Evolutionary conservation across 2,113 vertebrate species (phyloP), one percentile per base, ranked within the genome.

Genomic region (Malurus elegans): DNA sequence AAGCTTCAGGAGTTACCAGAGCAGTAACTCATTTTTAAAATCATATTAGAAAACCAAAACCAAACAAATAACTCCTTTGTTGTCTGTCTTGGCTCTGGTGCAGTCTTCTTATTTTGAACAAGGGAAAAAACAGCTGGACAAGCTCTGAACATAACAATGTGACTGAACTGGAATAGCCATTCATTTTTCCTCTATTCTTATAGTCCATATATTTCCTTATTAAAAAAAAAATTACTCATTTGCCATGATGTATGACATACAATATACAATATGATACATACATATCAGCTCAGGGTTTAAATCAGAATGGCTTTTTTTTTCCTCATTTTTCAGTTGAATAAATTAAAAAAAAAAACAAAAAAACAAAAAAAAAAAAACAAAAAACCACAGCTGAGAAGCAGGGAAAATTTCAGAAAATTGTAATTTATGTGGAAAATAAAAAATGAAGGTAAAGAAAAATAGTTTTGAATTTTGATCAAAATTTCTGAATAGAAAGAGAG

Each of bases 181-280:
- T 89, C 1, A 0, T 21, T 21, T 54, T 90, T 79, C 7, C 13
- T 69, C 26, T 42, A 7, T 57, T 40, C 9, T 91, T 25, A n/a
- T 34, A 69, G 10, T 23, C 5, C 5, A 23, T 34, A 48, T 7
- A 0, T 67, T 86, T 85, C 18, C 50, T 38, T 38, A 50, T 38
- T 38, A 17, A 14, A 25, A 16, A 18, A 19, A 24, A 12, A 3
- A 18, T 15, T 5, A 13, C 12, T 45, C 4, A 42, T 67, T 79
- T 53, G 11, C 51, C n/a, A n/a, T 47, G 8, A 64, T 8, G 3
- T 56, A 23, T 57, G n/a, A 44, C 13, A 57, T 12, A n/a, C n/a
- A n/a, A 79, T 4, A 1, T 23, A 16, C 8, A 16, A n/a, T n/a
- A n/a, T n/a, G n/a, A n/a, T n/a, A 79, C 4, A 1, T 23, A 16